Evolutionary conservation across 2,797 vertebrate species (phyloP), one percentile per base, ranked within the genome.

Genomic region (Premnoplex brunnescens): DNA sequence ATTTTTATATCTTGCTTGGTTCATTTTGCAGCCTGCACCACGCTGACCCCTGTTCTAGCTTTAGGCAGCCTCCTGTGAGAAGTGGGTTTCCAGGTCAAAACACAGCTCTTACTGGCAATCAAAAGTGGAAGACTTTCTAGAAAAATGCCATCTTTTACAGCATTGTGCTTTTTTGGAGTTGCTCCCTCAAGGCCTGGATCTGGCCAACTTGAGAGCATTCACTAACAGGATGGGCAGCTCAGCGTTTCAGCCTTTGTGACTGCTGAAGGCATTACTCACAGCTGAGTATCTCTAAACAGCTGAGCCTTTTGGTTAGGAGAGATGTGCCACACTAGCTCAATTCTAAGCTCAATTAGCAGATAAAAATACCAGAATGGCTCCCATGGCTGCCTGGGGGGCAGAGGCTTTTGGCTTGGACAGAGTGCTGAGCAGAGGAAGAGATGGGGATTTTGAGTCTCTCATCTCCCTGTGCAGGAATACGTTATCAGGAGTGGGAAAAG

Each of bases 51-150:
- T 85, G 67, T 74, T 77, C 48, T 93, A 81, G 92, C 90, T 93
- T 85, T 85, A 89, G 88, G 93, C 92, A 73, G 77, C 63, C 44
- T 94, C 36, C 74, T 85, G 63, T 68, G 54, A 93, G 52, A 95
- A 95, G 88, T 95, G 67, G 92, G 90, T 97, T 95, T 97, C 90
- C 90, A 96, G 96, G 94, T 96, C 93, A 95, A 84, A 94, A 73
- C 79, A 60, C 72, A 83, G 87, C 72, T 88, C 56, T 88, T 58
- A 32, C 80, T 96, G 75, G 80, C 87, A 91, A 71, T 85, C 83
- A 54, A 6, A 89, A 84, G 27, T 69, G 39, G 91, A 81, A 69
- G 69, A 41, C 62, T 75, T 92, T 66, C 88, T 91, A 93, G 91
- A 94, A 85, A 91, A 94, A 94, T 64, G 63, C 32, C 30, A 20